Percentiles rank a stretch among this genome's conserved stretches.
Conservation (phyloP, 2,888 invertebrate species). For the Diloba caeruleocephala region DNA sequence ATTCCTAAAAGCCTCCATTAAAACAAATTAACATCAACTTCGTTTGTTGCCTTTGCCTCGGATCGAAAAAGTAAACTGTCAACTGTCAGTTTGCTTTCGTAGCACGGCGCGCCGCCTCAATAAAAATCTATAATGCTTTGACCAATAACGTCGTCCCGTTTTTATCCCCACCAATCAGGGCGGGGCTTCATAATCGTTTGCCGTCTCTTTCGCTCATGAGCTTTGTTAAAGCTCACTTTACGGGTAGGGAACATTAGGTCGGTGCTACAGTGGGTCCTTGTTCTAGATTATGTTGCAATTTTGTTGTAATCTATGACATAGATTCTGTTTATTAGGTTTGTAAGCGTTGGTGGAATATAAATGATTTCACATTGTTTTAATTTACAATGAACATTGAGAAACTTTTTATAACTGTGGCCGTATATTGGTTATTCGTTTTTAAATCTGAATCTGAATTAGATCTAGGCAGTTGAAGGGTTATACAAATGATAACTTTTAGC, state of each 20-base stretch:
- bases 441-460: too few relatives aligned
- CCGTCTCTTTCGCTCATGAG: conserved; percentile 80
- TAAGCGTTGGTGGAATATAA: conserved; percentile 44
- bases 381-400: too few relatives aligned
- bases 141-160: conserved; percentile 78
- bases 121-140: conserved; percentile 85
- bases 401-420: too few relatives aligned
- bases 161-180: conserved; percentile 81
- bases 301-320: conserved; percentile 23
- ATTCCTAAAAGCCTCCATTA: conserved; percentile 68
- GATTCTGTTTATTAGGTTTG: conserved; percentile 23
- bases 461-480: too few relatives aligned
- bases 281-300: conserved; percentile 43
- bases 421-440: too few relatives aligned
- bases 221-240: conserved; percentile 72
- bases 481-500: too few relatives aligned
- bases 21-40: conserved; percentile 26
- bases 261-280: conserved; percentile 59
- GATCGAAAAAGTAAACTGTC: conserved; percentile 79
- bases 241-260: conserved; percentile 62
- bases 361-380: conserved; percentile 42
- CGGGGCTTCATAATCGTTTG: conserved; percentile 72
- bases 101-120: conserved; percentile 67
- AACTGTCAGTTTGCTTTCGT: conserved; percentile 72
- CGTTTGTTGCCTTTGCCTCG: conserved; percentile 51